Percentiles rank a stretch among this genome's conserved stretches.
Evolutionary conservation across 2,113 vertebrate genomes (phyloP).

Genomic region (Aspiorhynchus laticeps): DNA sequence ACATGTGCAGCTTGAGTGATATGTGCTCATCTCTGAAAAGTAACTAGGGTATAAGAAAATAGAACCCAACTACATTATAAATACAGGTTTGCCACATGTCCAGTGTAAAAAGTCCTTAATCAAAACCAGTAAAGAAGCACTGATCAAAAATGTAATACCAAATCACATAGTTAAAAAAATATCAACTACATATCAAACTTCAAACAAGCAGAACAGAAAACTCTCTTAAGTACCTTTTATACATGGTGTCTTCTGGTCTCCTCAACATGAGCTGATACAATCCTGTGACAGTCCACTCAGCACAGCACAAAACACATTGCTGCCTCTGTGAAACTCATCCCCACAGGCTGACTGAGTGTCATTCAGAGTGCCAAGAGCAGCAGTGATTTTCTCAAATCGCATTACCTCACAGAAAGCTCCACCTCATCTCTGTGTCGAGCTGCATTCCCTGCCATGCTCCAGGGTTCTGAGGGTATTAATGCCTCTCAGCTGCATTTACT

Average conservation of each 20-base stretch:
- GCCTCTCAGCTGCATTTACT: slow-evolving; percentile 31
- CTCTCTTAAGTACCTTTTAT: slow-evolving; percentile 32
- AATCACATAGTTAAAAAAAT: background rate
- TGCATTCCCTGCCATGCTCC: slow-evolving; percentile 43
- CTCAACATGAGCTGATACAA: slow-evolving; percentile 38
- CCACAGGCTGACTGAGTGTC: slow-evolving; percentile 6
- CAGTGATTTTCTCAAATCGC: slow-evolving; percentile 48
- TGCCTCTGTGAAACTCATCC: slow-evolving; percentile 47
- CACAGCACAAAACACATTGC: slow-evolving; percentile 43
- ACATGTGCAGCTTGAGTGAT: background rate
- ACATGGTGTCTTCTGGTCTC: slow-evolving; percentile 30
- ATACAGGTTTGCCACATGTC: background rate
- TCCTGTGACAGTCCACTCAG: slow-evolving; percentile 46
- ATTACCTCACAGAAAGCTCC: slow-evolving; percentile 53
- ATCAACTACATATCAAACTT: background rate
- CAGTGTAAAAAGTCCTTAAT: background rate
- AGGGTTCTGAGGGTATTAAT: slow-evolving; percentile 42
- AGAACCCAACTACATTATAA: background rate
- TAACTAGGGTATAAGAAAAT: background rate
- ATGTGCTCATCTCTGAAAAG: background rate
- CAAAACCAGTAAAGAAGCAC: background rate
- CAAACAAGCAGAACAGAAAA: slow-evolving; percentile 5
- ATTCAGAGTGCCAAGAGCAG: slow-evolving; percentile 37
- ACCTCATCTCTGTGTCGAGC: slow-evolving; percentile 49
- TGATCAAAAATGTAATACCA: background rate